phyloP scores from a whole-genome alignment of 2,113 vertebrate genomes.

The Sinocyclocheilus maitianheensis region DNA sequence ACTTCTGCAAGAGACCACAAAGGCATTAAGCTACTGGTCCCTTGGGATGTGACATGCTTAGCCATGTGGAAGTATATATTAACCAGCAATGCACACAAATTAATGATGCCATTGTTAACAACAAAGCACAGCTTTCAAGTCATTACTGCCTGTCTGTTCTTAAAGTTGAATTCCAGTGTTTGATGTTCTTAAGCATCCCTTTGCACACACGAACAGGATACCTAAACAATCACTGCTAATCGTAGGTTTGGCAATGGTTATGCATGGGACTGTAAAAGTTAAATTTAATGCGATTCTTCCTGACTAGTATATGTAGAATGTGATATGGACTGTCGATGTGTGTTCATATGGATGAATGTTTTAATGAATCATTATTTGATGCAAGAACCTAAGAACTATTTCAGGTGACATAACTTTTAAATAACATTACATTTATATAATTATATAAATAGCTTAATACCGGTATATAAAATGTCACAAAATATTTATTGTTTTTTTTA shows the following conservation, averaged over 20 bases:
- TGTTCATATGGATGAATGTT: neutral
- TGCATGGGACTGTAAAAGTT: neutral
- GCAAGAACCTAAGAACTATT: neutral
- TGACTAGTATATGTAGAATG: neutral
- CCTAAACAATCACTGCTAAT: neutral
- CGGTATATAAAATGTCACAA: neutral
- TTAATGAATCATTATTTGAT: neutral
- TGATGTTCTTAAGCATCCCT: neutral
- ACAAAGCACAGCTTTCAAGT: neutral
- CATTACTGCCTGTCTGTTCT: neutral
- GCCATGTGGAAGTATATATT: constrained; percentile 24
- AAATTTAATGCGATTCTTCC: neutral
- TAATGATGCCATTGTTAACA: constrained; percentile 8
- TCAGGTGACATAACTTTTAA: neutral
- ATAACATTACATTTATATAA: neutral
- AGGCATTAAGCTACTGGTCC: neutral
- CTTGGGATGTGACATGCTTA: constrained; percentile 11
- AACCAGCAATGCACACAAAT: constrained; percentile 33
- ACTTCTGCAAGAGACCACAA: neutral
- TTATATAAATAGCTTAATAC: neutral
- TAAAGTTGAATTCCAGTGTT: constrained; percentile 5
- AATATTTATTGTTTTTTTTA: neutral
- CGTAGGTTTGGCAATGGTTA: neutral
- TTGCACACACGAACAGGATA: neutral
- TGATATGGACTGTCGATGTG: neutral